phyloP scores from a whole-genome alignment of 2,113 vertebrate species.

The Crotalus helleri region DNA sequence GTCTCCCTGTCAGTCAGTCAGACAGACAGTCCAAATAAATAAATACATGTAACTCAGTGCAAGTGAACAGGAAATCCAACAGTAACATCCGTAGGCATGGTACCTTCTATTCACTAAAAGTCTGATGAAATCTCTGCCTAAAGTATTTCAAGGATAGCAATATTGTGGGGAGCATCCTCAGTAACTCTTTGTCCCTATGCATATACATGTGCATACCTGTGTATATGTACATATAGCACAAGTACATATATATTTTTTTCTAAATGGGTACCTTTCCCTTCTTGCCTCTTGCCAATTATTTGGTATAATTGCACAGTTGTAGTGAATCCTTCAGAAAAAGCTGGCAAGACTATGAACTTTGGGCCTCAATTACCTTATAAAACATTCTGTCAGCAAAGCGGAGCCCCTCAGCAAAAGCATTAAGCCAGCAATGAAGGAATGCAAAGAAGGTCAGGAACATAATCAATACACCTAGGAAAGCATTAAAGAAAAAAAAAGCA shows the following conservation, averaged over 20 bases:
- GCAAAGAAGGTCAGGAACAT: constrained; percentile 78
- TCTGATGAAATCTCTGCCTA: not conserved
- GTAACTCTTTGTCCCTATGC: too few relatives aligned
- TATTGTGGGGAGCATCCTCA: too few relatives aligned
- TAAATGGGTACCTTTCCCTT: not conserved
- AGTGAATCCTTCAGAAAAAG: not conserved
- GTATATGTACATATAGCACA: not conserved
- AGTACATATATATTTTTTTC: not conserved
- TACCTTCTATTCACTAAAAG: not conserved
- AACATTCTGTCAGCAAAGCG: constrained; percentile 84
- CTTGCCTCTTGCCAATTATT: not conserved
- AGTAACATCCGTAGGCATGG: not conserved
- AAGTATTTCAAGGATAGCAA: too few relatives aligned
- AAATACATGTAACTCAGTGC: not conserved
- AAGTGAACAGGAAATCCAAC: not conserved
- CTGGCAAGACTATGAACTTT: not conserved
- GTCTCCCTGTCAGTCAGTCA: not conserved
- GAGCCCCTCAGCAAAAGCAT: constrained; percentile 82
- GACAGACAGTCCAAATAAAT: not conserved
- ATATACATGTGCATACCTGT: not conserved
- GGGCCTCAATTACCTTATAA: constrained; percentile 72
- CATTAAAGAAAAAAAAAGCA: not conserved
- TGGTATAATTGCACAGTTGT: not conserved
- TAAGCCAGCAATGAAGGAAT: constrained; percentile 76
- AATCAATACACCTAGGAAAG: constrained; percentile 71